These are phyloP conservation scores for Lasioglossum lativentre DNA, from an alignment of 2,888 invertebrate genomes.

Conservation along the genomic window DNA sequence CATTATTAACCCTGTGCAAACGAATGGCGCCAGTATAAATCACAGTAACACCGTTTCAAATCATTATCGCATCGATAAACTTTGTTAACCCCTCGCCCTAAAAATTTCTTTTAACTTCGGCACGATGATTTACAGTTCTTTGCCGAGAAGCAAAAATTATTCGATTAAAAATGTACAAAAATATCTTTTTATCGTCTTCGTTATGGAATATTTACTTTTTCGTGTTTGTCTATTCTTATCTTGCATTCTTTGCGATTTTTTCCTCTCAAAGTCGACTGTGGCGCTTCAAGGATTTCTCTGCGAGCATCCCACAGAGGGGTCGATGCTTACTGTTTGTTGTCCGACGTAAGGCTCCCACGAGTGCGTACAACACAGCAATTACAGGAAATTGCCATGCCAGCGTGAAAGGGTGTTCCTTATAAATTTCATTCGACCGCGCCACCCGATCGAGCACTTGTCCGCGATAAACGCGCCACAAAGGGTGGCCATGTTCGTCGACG, in stretches of 20 bases:
- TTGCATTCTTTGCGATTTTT: background rate
- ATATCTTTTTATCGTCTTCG: background rate
- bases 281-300: background rate
- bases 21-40: too few relatives aligned
- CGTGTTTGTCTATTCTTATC: background rate
- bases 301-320: conserved; percentile 17
- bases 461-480: conserved; percentile 45
- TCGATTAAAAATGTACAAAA: background rate
- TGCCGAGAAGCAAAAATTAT: too few relatives aligned
- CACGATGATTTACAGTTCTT: too few relatives aligned
- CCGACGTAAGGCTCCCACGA: conserved; percentile 15
- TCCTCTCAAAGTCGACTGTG: background rate
- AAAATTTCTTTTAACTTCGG: too few relatives aligned
- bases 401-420: conserved; percentile 42
- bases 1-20: background rate
- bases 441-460: conserved; percentile 36
- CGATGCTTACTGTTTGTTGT: conserved; percentile 56
- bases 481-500: conserved; percentile 29
- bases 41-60: too few relatives aligned
- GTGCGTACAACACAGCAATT: conserved; percentile 46
- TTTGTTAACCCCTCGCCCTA: too few relatives aligned
- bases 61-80: too few relatives aligned
- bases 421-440: conserved; percentile 50
- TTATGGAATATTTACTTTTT: background rate
- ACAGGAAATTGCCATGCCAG: conserved; percentile 50